A percentile compares a stretch with the other conserved stretches of the same genome.
Evolutionary conservation across 1,140 invertebrate genomes (phyloP).

Genomic region (Euura saliciscinereae): DNA sequence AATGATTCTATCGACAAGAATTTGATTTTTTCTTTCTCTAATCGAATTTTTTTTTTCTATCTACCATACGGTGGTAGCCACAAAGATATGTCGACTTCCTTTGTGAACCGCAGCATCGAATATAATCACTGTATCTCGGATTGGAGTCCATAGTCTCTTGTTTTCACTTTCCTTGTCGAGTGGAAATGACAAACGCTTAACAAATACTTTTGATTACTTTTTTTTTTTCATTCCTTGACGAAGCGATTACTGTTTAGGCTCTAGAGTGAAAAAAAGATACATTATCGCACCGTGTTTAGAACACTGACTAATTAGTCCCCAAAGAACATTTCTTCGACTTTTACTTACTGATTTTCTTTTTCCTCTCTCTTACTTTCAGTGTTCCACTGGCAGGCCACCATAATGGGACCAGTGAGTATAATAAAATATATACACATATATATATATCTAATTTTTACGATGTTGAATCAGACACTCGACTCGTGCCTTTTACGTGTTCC

Average conservation of each 20-base stretch:
- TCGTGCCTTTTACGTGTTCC: too few species aligned
- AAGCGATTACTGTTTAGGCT: too few species aligned
- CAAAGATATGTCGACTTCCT: conserved; percentile 8
- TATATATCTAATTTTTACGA: too few species aligned
- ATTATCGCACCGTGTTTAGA: too few species aligned
- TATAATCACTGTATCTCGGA: not conserved
- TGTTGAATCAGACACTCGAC: too few species aligned
- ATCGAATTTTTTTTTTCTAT: not conserved
- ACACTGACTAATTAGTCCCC: too few species aligned
- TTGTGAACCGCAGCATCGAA: conserved; percentile 15
- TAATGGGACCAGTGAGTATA: conserved; percentile 95
- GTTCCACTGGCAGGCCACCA: conserved; percentile 98
- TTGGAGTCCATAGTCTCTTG: not conserved
- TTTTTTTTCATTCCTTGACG: too few species aligned
- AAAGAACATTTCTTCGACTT: too few species aligned
- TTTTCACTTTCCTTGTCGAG: too few species aligned
- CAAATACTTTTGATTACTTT: too few species aligned
- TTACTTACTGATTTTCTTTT: conserved; percentile 10
- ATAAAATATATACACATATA: conserved; percentile 15
- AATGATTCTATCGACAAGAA: not conserved
- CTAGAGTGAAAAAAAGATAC: too few species aligned
- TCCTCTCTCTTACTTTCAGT: conserved; percentile 74
- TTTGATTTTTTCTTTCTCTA: not conserved
- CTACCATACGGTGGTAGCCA: not conserved
- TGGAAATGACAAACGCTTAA: too few species aligned